Percentiles rank a stretch among this genome's conserved stretches.
These are phyloP conservation scores for Clitarchus hookeri DNA, from an alignment of 2,888 invertebrate genomes.

Conservation along the genomic window DNA sequence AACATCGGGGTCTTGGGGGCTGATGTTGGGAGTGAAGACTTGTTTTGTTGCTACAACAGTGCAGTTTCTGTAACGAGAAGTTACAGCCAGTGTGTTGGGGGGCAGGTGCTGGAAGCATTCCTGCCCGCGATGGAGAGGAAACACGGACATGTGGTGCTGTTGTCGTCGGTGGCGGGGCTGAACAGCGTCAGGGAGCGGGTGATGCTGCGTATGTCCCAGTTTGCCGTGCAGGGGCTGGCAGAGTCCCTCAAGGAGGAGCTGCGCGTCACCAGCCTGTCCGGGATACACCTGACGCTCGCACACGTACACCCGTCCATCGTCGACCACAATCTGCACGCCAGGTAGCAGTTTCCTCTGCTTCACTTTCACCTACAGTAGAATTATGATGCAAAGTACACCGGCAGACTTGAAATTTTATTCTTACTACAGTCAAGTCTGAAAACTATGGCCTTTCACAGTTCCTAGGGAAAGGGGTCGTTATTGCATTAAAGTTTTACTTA, in stretches of 20 bases:
- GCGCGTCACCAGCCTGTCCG: slow-evolving; percentile 49
- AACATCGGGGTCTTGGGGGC: no score
- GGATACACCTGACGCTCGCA: slow-evolving; percentile 63
- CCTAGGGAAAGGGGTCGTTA: no score
- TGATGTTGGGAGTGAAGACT: no score
- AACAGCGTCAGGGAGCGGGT: slow-evolving; percentile 63
- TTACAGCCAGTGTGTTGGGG: slow-evolving; percentile 35
- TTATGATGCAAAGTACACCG: no score
- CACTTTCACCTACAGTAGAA: no score
- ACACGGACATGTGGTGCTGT: slow-evolving; percentile 64
- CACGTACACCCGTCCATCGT: slow-evolving; percentile 69
- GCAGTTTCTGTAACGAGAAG: no score
- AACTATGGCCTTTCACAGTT: no score
- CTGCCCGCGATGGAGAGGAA: slow-evolving; percentile 63
- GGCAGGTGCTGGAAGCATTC: slow-evolving; percentile 63
- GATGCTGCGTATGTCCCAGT: slow-evolving; percentile 67
- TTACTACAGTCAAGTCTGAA: no score
- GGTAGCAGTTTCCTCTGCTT: no score
- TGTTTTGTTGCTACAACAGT: no score
- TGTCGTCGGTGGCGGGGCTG: slow-evolving; percentile 67
- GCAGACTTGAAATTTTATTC: no score
- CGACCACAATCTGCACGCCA: slow-evolving; percentile 46
- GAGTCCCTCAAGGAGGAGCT: slow-evolving; percentile 67
- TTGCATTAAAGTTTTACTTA: no score
- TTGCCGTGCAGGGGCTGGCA: slow-evolving; percentile 68